A percentile compares a stretch with the other conserved stretches of the same genome.
Conservation (phyloP, 2,113 vertebrate species). For the Scomber scombrus region DNA sequence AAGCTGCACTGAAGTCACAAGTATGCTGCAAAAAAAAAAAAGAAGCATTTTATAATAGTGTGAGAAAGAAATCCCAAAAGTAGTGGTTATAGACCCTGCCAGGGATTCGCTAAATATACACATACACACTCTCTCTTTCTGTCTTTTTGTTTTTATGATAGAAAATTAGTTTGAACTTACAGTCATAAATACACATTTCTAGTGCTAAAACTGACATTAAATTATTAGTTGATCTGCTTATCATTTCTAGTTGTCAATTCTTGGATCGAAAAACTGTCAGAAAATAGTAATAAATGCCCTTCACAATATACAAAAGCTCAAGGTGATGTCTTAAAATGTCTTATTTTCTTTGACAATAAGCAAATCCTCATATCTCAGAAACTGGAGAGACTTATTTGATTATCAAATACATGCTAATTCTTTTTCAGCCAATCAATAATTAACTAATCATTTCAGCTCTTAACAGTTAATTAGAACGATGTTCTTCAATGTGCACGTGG, state of each 20-base stretch:
- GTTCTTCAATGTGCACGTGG: not conserved
- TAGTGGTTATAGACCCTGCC: constrained; percentile 13
- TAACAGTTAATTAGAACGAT: not conserved
- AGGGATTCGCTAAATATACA: not conserved
- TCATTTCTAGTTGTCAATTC: no score
- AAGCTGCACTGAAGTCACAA: constrained; percentile 34
- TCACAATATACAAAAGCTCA: no score
- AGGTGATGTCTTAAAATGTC: no score
- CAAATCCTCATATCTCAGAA: not conserved
- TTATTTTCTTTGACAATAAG: not conserved
- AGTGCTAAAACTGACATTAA: no score
- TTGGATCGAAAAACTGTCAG: no score
- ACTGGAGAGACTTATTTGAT: not conserved
- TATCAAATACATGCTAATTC: not conserved
- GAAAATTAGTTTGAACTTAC: not conserved
- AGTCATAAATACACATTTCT: no score
- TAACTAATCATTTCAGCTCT: not conserved
- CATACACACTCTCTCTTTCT: not conserved
- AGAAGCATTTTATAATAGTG: not conserved
- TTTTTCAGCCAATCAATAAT: not conserved
- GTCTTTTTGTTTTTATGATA: not conserved
- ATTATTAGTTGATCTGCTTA: no score
- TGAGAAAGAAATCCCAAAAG: not conserved
- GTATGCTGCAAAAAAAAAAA: not conserved
- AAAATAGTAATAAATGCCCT: no score